phyloP scores from a whole-genome alignment of 2,888 invertebrate species.

The Drosophila austrosaltans region DNA sequence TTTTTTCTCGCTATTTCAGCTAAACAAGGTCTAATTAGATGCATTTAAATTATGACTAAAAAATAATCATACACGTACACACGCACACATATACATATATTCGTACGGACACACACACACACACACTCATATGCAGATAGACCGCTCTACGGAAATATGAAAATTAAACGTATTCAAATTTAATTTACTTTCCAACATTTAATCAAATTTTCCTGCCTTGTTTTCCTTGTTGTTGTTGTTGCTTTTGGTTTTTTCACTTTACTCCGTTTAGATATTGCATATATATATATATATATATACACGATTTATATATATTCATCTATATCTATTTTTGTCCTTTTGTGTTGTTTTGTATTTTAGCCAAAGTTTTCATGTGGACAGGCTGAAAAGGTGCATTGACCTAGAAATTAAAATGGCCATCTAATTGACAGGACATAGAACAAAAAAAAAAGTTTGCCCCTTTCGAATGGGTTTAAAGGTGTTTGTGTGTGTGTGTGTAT shows the following conservation, averaged over 20 bases:
- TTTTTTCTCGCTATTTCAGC: conserved; percentile 5
- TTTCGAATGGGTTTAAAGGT: conserved; percentile 4
- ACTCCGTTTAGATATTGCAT: conserved; percentile 49
- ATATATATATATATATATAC: neutral
- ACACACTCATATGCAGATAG: neutral
- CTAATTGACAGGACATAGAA: conserved; percentile 19
- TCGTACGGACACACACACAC: conserved; percentile 1
- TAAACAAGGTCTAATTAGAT: conserved; percentile 56
- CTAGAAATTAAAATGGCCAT: conserved; percentile 18
- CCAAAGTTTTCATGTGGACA: conserved; percentile 34
- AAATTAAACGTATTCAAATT: conserved; percentile 78
- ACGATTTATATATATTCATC: conserved; percentile 7
- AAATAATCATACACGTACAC: conserved; percentile 47
- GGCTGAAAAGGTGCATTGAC: conserved; percentile 47
- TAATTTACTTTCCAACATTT: conserved; percentile 70
- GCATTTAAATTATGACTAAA: conserved; percentile 59
- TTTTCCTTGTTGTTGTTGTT: conserved; percentile 38
- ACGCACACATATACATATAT: conserved; percentile 18
- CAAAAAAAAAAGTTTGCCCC: neutral
- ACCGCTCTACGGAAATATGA: conserved; percentile 64
- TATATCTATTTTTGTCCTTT: conserved; percentile 16
- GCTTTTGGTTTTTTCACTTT: conserved; percentile 56
- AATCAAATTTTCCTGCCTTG: conserved; percentile 68
- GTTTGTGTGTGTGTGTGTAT: neutral
- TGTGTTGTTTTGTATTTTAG: conserved; percentile 19